Evolutionary conservation across 2,797 vertebrate species (phyloP), one percentile per base, ranked within the genome.

Genomic region (Gymnopithys bicolor): DNA sequence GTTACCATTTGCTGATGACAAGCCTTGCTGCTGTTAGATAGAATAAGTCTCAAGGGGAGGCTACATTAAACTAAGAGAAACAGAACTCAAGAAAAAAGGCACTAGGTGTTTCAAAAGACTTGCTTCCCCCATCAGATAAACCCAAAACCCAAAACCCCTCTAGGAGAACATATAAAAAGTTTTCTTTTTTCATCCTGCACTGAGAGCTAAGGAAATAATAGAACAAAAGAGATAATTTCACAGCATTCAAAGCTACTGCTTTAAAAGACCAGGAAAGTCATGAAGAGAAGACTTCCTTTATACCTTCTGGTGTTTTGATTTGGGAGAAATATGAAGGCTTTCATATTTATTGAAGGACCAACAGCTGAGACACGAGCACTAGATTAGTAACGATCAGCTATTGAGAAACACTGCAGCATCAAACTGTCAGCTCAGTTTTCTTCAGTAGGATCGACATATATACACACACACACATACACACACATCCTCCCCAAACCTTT

Each of bases 21-120:
- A 91, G 84, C 79, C 43, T 81, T 91, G 55, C 79, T 94, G 82
- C 87, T 90, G 76, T 78, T 95, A 71, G 15, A 59, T 1, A 90
- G 76, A 94, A 93, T 90, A 80, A 64, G 62, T 59, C 87, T 94
- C 91, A 89, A 83, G 79, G 86, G 93, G 84, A 94, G 55, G 33
- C 79, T 84, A 71, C 70, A 63, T 63, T 75, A 90, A 84, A 67
- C 76, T 69, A 71, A 64, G 32, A 33, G 63, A 80, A 96, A 75
- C 28, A 74, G 71, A 93, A 83, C 27, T 70, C 53, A 78, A 56
- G 75, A 77, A 67, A 77, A 94, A 93, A 90, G 60, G 28, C 68
- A 77, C 91, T 46, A 64, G 69, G 35, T 89, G 69, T 78, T 95
- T 92, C 91, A 93, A 92, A 95, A 89, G 84, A 80, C 46, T 80